Conservation (phyloP, 2,113 vertebrate species). For the Chinchilla lanigera region DNA sequence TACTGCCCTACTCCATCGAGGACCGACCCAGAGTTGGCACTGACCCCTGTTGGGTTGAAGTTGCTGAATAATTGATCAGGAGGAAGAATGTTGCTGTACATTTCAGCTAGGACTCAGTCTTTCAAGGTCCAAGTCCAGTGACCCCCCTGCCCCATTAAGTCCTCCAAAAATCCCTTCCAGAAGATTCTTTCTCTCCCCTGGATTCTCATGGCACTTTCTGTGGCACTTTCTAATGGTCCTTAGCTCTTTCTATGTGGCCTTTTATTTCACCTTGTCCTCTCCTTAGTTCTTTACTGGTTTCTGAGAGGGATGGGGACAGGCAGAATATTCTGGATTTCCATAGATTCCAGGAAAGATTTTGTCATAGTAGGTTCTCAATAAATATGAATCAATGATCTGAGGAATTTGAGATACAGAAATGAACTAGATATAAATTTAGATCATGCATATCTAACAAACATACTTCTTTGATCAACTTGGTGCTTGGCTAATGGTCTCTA, state of each 20-base stretch:
- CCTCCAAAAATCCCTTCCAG: conserved; percentile 2
- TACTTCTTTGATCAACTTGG: background rate
- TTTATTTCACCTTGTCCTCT: background rate
- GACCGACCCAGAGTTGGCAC: background rate
- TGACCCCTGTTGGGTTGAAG: background rate
- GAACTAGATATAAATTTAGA: background rate
- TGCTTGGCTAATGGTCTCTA: conserved; percentile 18
- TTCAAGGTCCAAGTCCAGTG: background rate
- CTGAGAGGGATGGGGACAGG: background rate
- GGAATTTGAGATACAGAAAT: conserved; percentile 32
- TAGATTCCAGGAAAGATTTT: background rate
- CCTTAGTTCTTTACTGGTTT: background rate
- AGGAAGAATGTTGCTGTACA: background rate
- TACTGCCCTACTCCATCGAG: background rate
- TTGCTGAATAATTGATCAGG: background rate
- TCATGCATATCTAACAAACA: background rate
- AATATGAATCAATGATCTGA: background rate
- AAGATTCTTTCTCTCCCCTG: background rate
- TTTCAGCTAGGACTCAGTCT: background rate
- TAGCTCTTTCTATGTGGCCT: background rate
- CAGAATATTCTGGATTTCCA: background rate
- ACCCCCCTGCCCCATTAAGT: background rate
- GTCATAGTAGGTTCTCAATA: background rate
- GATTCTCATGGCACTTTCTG: background rate
- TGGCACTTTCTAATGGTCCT: background rate